These are phyloP conservation scores for Galeopterus variegatus DNA, from an alignment of 2,113 vertebrate genomes.

Conservation along the genomic window DNA sequence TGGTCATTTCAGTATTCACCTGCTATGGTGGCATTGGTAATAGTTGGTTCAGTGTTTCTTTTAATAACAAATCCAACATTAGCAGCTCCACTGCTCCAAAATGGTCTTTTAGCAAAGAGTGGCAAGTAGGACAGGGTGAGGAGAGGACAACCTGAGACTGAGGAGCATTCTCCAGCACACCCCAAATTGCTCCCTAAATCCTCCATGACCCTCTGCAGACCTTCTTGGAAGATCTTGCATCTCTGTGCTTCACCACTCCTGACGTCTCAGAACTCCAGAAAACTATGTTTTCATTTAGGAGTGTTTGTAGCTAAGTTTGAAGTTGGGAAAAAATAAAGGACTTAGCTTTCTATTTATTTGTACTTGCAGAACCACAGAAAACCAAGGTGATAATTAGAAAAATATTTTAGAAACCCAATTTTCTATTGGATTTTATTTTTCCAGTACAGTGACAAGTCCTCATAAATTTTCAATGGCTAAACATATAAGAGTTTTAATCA, in stretches of 20 bases:
- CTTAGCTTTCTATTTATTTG: conserved; percentile 79
- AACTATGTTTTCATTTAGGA: conserved; percentile 50
- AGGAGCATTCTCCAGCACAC: not conserved
- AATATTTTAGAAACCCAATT: conserved; percentile 71
- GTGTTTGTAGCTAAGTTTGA: conserved; percentile 58
- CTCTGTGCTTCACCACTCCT: not conserved
- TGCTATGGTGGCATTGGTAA: not conserved
- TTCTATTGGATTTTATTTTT: conserved; percentile 72
- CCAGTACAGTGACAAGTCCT: conserved; percentile 58
- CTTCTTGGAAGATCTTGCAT: not conserved
- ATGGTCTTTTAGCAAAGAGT: not conserved
- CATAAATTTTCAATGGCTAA: conserved; percentile 70
- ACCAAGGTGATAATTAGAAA: conserved; percentile 86
- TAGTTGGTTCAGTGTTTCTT: not conserved
- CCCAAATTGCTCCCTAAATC: not conserved
- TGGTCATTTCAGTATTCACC: not conserved
- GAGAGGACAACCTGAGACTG: not conserved
- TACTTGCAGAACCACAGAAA: conserved; percentile 72
- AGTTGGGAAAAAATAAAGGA: conserved; percentile 66
- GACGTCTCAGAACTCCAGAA: not conserved
- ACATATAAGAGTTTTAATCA: conserved; percentile 76
- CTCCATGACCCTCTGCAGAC: accelerated
- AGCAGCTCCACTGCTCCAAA: not conserved
- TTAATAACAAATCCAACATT: not conserved
- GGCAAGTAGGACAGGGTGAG: not conserved